phyloP scores from a whole-genome alignment of 2,797 vertebrate genomes.

The Morus bassanus region DNA sequence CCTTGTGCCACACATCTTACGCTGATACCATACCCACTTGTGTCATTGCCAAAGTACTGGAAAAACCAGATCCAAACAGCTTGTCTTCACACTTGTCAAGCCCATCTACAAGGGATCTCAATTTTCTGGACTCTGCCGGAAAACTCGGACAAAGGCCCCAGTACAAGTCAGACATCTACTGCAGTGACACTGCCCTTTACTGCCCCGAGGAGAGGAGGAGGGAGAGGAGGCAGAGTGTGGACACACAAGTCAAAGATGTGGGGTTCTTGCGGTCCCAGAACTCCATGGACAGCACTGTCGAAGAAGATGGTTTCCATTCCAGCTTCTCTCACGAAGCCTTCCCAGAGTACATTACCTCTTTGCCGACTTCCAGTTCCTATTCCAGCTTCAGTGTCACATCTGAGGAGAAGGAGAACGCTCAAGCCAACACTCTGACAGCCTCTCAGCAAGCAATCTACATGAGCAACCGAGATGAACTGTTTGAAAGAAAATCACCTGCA shows the following conservation, averaged over 20 bases:
- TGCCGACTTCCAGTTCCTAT: constrained; percentile 89
- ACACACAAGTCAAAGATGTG: constrained; percentile 79
- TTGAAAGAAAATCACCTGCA: constrained; percentile 80
- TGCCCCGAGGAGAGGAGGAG: constrained; percentile 87
- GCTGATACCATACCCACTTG: constrained; percentile 85
- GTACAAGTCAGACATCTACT: constrained; percentile 90
- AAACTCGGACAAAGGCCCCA: constrained; percentile 77
- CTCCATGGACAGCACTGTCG: constrained; percentile 87
- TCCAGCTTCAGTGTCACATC: constrained; percentile 93
- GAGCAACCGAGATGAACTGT: constrained; percentile 85
- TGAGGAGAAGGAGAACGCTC: constrained; percentile 86
- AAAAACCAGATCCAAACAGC: constrained; percentile 87
- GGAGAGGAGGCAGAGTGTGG: constrained; percentile 85
- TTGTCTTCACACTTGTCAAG: constrained; percentile 86
- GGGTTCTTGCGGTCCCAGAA: constrained; percentile 84
- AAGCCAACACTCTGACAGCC: constrained; percentile 85
- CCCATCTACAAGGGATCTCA: constrained; percentile 79
- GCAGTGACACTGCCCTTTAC: constrained; percentile 93
- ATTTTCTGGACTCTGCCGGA: constrained; percentile 79
- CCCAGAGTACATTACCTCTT: constrained; percentile 84
- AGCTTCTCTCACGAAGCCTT: constrained; percentile 87
- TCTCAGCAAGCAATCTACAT: constrained; percentile 91
- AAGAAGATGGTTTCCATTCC: constrained; percentile 86
- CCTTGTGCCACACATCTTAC: constrained; percentile 83
- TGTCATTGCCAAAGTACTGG: constrained; percentile 87